These are phyloP conservation scores for Recurvirostra avosetta DNA, from an alignment of 2,113 vertebrate species.

Conservation along the genomic window DNA sequence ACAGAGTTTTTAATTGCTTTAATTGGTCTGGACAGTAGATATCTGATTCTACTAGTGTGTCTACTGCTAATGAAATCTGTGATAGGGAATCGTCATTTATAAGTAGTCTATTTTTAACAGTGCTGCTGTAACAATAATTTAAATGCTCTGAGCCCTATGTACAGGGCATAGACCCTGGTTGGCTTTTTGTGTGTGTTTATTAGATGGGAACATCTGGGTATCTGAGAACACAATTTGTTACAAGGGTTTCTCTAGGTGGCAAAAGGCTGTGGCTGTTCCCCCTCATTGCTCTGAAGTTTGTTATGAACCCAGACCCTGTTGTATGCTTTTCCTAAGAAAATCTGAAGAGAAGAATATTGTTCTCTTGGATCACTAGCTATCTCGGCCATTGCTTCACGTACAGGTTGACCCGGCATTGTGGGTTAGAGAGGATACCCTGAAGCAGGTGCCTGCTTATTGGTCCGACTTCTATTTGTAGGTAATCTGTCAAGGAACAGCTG, in stretches of 20 bases:
- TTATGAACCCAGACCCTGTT: too few species aligned
- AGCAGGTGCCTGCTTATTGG: too few species aligned
- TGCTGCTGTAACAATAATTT: background rate
- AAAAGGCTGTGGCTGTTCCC: too few species aligned
- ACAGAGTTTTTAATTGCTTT: background rate
- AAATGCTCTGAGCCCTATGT: background rate
- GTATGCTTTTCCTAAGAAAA: too few species aligned
- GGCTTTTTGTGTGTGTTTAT: background rate
- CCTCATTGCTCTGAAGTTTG: too few species aligned
- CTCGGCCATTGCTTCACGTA: too few species aligned
- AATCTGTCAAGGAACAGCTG: too few species aligned
- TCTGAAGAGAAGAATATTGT: too few species aligned
- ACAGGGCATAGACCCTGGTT: background rate
- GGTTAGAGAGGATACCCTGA: too few species aligned
- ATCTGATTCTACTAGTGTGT: background rate
- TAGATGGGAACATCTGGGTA: background rate
- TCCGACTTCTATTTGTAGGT: too few species aligned
- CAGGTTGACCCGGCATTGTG: too few species aligned
- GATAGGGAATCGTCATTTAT: background rate
- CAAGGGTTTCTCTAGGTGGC: background rate
- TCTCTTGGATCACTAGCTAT: too few species aligned
- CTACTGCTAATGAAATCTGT: background rate
- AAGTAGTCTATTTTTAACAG: conserved; percentile 19
- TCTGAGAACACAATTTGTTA: background rate
- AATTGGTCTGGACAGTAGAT: background rate